Conservation (phyloP, 2,797 vertebrate genomes). For the Cirrhinus mrigala region DNA sequence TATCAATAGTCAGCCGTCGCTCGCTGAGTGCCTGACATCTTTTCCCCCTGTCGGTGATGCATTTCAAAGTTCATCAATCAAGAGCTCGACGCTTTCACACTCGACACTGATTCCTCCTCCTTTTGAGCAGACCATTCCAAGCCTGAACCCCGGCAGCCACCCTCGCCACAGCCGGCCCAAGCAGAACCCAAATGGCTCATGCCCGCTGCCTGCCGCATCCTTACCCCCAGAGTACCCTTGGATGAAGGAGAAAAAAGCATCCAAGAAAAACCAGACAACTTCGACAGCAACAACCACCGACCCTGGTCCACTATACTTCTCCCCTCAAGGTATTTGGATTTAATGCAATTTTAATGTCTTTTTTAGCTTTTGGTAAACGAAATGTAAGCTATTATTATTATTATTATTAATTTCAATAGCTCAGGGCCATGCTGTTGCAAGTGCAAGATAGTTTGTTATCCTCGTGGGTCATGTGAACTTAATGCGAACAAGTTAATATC, state of each 20-base stretch:
- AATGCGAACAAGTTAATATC: conserved; percentile 72
- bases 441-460: not conserved
- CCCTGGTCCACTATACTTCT: conserved; percentile 86
- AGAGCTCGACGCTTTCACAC: conserved; percentile 97
- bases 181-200: conserved; percentile 85
- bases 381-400: conserved; percentile 7
- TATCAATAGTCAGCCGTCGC: conserved; percentile 99
- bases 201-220: conserved; percentile 85
- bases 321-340: conserved; percentile 90
- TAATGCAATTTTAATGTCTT: conserved; percentile 34
- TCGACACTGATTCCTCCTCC: conserved; percentile 98
- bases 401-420: too few species aligned
- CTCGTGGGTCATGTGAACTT: conserved; percentile 44
- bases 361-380: not conserved
- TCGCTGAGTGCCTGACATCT: conserved; percentile 99
- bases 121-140: conserved; percentile 95
- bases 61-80: conserved; percentile 99
- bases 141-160: conserved; percentile 91
- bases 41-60: conserved; percentile 99
- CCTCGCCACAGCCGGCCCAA: conserved; percentile 92
- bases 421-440: not conserved
- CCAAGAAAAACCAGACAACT: conserved; percentile 87
- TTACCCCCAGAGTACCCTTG: conserved; percentile 93
- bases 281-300: conserved; percentile 82
- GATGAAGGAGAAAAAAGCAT: conserved; percentile 98